Percentiles rank a stretch among this genome's conserved stretches.
These are phyloP conservation scores for Carlito syrichta DNA, from an alignment of 2,113 vertebrate genomes.

Conservation along the genomic window DNA sequence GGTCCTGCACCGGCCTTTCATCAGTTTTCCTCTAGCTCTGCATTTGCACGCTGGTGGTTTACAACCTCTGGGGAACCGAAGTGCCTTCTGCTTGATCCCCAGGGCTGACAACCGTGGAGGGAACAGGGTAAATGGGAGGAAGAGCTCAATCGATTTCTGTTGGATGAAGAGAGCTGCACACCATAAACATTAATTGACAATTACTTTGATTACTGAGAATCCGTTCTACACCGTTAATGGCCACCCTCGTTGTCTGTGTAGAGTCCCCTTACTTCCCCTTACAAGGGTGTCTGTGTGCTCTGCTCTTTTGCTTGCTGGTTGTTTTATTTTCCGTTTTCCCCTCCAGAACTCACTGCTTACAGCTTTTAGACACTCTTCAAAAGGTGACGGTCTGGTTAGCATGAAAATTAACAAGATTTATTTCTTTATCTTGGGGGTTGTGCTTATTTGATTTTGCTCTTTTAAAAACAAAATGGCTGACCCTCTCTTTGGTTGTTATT, in stretches of 20 bases:
- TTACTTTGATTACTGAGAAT: not conserved
- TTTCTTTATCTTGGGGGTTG: not conserved
- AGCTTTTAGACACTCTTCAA: conserved; percentile 9
- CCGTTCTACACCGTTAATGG: not conserved
- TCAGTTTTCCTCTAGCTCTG: not conserved
- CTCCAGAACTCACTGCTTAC: not conserved
- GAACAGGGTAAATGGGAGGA: not conserved
- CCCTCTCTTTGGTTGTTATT: not conserved
- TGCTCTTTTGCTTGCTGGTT: not conserved
- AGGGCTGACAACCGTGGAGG: not conserved
- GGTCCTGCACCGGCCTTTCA: not conserved
- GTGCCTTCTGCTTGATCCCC: not conserved
- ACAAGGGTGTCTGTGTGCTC: not conserved
- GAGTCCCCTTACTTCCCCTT: not conserved
- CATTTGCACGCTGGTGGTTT: not conserved
- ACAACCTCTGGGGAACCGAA: not conserved
- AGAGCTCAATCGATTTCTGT: not conserved
- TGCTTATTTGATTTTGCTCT: not conserved
- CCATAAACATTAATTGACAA: not conserved
- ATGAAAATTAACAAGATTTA: not conserved
- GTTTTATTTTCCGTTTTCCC: not conserved
- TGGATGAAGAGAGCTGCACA: not conserved
- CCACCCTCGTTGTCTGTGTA: not conserved
- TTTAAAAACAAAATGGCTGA: conserved; percentile 1
- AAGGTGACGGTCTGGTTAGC: not conserved